These are phyloP conservation scores for Gortyna flavago DNA, from an alignment of 2,888 invertebrate species.

Conservation along the genomic window DNA sequence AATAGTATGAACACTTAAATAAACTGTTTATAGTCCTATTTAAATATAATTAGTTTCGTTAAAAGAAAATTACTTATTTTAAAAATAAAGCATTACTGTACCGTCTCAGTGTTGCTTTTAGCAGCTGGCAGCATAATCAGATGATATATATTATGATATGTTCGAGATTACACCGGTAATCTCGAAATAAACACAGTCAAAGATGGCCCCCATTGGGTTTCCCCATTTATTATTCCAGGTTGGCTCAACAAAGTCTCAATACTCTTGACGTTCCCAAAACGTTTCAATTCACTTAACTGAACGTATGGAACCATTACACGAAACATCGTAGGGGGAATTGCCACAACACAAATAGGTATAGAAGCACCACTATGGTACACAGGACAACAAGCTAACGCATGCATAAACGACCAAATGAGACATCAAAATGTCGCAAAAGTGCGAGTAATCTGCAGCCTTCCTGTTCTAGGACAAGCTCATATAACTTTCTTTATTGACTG, in stretches of 20 bases:
- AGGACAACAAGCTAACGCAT: neutral
- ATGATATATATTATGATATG: neutral
- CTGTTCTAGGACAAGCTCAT: neutral
- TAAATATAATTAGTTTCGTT: constrained; percentile 22
- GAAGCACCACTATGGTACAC: constrained; percentile 12
- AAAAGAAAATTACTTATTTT: constrained; percentile 30
- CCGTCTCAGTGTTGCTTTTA: neutral
- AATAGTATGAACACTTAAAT: constrained; percentile 36
- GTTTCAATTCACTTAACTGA: constrained; percentile 58
- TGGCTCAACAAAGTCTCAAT: constrained; percentile 33
- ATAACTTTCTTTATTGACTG: neutral
- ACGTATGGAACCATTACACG: constrained; percentile 45
- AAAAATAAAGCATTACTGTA: neutral
- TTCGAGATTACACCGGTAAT: neutral
- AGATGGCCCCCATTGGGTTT: constrained; percentile 3
- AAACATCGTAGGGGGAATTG: constrained; percentile 25
- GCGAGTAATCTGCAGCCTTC: neutral
- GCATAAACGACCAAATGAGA: neutral
- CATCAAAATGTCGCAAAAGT: neutral
- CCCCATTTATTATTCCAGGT: constrained; percentile 21
- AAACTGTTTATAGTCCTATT: constrained; percentile 35
- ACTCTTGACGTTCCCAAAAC: constrained; percentile 41
- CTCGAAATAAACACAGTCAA: constrained; percentile 3
- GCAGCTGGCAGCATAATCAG: neutral
- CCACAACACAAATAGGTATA: constrained; percentile 2